Evolutionary conservation across 2,888 invertebrate genomes (phyloP).

Genomic region (Boloria selene): DNA sequence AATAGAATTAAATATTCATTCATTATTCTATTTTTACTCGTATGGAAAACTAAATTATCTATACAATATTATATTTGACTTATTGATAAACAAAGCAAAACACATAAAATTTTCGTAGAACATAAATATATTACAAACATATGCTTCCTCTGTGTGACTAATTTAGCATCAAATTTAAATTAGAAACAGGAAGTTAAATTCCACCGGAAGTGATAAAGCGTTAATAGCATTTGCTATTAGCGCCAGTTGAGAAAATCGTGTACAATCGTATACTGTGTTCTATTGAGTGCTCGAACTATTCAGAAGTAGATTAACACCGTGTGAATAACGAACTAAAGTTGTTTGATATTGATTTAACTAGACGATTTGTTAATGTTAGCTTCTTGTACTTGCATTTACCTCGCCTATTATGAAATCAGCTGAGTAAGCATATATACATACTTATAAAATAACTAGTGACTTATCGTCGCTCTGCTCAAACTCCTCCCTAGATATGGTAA

Average conservation of each 20-base stretch:
- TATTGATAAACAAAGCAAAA: too few relatives aligned
- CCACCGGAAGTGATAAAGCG: conserved; percentile 66
- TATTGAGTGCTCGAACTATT: conserved; percentile 11
- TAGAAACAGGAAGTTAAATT: conserved; percentile 46
- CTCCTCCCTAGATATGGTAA: too few relatives aligned
- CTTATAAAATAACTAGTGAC: too few relatives aligned
- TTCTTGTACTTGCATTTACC: too few relatives aligned
- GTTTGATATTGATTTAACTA: conserved; percentile 1
- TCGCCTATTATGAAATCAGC: too few relatives aligned
- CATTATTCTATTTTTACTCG: too few relatives aligned
- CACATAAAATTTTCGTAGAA: neutral
- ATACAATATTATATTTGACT: too few relatives aligned
- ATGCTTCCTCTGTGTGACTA: conserved; percentile 26
- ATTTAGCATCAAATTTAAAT: conserved; percentile 35
- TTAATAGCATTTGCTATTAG: conserved; percentile 65
- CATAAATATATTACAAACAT: conserved; percentile 1
- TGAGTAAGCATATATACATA: too few relatives aligned
- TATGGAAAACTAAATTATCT: too few relatives aligned
- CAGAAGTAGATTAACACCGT: conserved; percentile 12
- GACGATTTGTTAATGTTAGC: neutral
- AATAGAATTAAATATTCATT: too few relatives aligned
- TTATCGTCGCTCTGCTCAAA: too few relatives aligned
- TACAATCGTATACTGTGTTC: conserved; percentile 28
- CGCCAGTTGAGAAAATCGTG: conserved; percentile 46
- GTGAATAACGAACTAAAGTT: conserved; percentile 6